These are phyloP conservation scores for Pyrrhosoma nymphula DNA, from an alignment of 2,888 invertebrate species.

Conservation along the genomic window DNA sequence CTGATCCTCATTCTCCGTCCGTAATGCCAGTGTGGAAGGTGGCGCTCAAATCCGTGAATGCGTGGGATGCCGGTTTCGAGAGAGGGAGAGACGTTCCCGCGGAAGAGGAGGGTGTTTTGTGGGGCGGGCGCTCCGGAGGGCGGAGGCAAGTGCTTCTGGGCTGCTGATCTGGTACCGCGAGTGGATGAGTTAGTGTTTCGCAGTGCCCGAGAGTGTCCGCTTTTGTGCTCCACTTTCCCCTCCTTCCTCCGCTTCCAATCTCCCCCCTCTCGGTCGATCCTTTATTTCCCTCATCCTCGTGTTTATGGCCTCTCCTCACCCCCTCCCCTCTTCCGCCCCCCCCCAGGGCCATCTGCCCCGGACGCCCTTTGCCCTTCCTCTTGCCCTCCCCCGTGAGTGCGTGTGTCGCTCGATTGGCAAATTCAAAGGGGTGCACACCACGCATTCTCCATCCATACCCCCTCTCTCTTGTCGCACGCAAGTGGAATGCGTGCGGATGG, in stretches of 20 bases:
- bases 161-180: background rate
- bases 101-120: no score
- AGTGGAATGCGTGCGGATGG: background rate
- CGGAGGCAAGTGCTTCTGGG: background rate
- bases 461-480: no score
- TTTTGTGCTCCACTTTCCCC: background rate
- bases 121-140: background rate
- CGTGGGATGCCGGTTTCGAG: no score
- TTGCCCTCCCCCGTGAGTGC: background rate
- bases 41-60: no score
- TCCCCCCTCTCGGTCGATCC: background rate
- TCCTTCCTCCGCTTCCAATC: no score
- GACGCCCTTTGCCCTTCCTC: background rate
- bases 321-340: background rate
- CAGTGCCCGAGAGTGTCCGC: background rate
- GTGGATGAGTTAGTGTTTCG: slow-evolving; percentile 38
- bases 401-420: background rate
- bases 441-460: no score
- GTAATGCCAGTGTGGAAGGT: no score
- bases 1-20: no score
- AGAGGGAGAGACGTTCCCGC: no score
- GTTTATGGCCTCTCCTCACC: background rate
- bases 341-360: background rate
- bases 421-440: background rate
- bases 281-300: background rate